phyloP scores from a whole-genome alignment of 2,113 vertebrate species.

The Nothobranchius furzeri region DNA sequence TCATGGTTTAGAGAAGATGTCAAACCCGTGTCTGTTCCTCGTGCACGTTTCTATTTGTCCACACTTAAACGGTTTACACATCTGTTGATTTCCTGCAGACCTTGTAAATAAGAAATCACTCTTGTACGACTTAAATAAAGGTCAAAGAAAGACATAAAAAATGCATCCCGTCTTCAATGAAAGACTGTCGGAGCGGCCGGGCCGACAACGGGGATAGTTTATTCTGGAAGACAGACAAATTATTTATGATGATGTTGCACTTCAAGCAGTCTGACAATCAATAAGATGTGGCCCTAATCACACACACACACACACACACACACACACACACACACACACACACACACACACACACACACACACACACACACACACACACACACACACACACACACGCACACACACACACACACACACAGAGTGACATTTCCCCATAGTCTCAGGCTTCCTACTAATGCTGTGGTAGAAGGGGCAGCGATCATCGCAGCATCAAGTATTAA shows the following conservation, averaged over 20 bases:
- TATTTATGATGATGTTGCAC: slow-evolving; percentile 72
- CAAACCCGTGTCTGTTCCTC: too few relatives aligned
- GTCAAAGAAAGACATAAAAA: slow-evolving; percentile 75
- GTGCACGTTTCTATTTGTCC: background rate
- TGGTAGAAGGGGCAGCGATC: slow-evolving; percentile 42
- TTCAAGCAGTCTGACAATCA: slow-evolving; percentile 66
- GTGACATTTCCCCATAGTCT: slow-evolving; percentile 41
- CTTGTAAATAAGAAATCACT: slow-evolving; percentile 70
- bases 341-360: slow-evolving; percentile 19
- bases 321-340: background rate
- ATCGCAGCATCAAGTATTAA: slow-evolving; percentile 75
- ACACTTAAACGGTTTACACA: slow-evolving; percentile 46
- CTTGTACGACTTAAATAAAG: slow-evolving; percentile 73
- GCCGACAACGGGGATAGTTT: slow-evolving; percentile 49
- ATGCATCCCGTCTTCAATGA: slow-evolving; percentile 64
- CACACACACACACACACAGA: slow-evolving; percentile 12
- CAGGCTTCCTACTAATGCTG: slow-evolving; percentile 27
- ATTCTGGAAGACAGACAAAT: slow-evolving; percentile 60
- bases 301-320: slow-evolving; percentile 46
- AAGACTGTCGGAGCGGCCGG: slow-evolving; percentile 22
- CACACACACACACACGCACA: slow-evolving; percentile 35
- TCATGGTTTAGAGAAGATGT: too few relatives aligned
- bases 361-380: slow-evolving; percentile 40
- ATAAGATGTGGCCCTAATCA: slow-evolving; percentile 71
- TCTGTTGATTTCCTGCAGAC: slow-evolving; percentile 63